phyloP scores from a whole-genome alignment of 2,113 vertebrate species.

The Struthio camelus region DNA sequence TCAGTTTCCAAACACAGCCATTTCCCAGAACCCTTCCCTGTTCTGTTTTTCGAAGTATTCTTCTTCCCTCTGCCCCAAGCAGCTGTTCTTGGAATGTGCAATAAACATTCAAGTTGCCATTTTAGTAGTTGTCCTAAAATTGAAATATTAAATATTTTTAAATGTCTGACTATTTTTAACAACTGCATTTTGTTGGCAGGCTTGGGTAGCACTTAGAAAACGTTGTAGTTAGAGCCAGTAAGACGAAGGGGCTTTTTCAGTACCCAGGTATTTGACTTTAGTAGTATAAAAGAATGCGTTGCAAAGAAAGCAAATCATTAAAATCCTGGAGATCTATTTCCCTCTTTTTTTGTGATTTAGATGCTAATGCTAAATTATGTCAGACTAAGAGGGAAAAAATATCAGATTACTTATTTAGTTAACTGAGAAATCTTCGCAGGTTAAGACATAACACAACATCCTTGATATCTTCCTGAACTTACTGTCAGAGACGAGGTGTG shows the following conservation, averaged over 20 bases:
- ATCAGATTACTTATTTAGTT: not conserved
- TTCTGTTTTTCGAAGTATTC: not conserved
- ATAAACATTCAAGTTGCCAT: not conserved
- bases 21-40: not conserved
- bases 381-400: not conserved
- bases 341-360: not conserved
- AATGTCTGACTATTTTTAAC: not conserved
- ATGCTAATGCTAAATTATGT: not conserved
- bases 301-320: not conserved
- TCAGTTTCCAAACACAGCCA: not conserved
- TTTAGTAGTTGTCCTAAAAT: not conserved
- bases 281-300: not conserved
- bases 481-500: not conserved
- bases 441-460: not conserved
- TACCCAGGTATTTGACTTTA: not conserved
- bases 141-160: not conserved
- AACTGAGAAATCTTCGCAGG: not conserved
- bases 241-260: not conserved
- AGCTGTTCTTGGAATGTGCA: not conserved
- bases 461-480: not conserved
- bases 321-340: not conserved
- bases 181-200: not conserved
- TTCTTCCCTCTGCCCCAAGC: not conserved
- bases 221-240: not conserved
- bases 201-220: not conserved